Evolutionary conservation across 2,113 vertebrate species (phyloP).

Genomic region (Typhlomys cinereus): DNA sequence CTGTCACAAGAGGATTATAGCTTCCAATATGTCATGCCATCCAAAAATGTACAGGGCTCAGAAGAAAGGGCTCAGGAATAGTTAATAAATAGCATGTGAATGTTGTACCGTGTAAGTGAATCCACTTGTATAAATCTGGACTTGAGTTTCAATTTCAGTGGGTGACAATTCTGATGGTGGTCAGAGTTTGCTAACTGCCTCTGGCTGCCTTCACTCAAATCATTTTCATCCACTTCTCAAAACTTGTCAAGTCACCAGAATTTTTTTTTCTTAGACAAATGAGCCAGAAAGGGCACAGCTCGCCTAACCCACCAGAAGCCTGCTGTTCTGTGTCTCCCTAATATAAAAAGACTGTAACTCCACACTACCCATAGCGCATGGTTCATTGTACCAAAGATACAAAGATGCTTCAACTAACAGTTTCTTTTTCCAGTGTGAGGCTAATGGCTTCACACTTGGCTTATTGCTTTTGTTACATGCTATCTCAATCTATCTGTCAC

Average conservation of each 20-base stretch:
- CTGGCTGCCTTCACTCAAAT: conserved; percentile 63
- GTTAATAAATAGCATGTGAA: conserved; percentile 62
- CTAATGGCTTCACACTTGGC: neutral
- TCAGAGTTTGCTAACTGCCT: conserved; percentile 71
- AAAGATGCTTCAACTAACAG: neutral
- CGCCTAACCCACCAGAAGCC: neutral
- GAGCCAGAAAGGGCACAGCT: conserved; percentile 55
- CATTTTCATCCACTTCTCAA: conserved; percentile 63
- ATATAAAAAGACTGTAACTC: neutral
- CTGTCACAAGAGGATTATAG: conserved; percentile 50
- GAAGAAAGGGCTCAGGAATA: conserved; percentile 52
- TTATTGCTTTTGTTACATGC: neutral
- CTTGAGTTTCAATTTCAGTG: conserved; percentile 66
- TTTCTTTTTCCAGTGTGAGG: neutral
- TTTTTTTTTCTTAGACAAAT: conserved; percentile 64
- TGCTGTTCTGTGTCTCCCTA: conserved; percentile 25
- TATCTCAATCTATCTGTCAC: neutral
- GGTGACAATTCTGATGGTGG: conserved; percentile 65
- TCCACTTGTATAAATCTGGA: conserved; percentile 73
- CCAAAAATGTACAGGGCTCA: conserved; percentile 28
- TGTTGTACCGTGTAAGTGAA: conserved; percentile 66
- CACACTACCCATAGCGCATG: neutral
- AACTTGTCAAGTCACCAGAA: conserved; percentile 69
- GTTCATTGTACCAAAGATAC: neutral
- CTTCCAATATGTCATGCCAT: conserved; percentile 59